These are phyloP conservation scores for Cheilosia vernalis DNA, from an alignment of 2,888 invertebrate genomes.

Conservation along the genomic window DNA sequence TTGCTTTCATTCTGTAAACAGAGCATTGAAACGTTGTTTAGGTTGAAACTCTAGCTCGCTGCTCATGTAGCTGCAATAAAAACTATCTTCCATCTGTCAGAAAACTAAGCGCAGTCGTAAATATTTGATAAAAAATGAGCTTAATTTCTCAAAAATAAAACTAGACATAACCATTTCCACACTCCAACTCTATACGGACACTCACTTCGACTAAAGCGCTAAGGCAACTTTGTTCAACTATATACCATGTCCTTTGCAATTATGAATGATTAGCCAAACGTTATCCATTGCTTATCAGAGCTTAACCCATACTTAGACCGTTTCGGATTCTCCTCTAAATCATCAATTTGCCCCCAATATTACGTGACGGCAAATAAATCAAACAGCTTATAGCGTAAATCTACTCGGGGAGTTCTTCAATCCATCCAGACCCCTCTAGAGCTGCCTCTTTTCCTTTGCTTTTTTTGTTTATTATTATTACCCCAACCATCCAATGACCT, in stretches of 20 bases:
- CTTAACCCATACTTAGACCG: not conserved
- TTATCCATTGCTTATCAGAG: not conserved
- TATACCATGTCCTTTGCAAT: not conserved
- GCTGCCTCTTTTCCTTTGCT: not conserved
- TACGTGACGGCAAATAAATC: not conserved
- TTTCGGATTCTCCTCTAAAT: not conserved
- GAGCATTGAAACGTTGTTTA: too few relatives aligned
- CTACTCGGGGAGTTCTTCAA: slow-evolving; percentile 9
- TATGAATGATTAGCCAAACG: not conserved
- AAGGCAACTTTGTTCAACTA: too few relatives aligned
- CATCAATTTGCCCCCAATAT: not conserved
- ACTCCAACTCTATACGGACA: too few relatives aligned
- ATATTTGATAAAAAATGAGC: too few relatives aligned
- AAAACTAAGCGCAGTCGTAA: too few relatives aligned
- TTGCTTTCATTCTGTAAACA: too few relatives aligned
- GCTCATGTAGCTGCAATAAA: too few relatives aligned
- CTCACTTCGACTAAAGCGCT: too few relatives aligned
- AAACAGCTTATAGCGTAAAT: not conserved
- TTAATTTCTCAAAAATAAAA: too few relatives aligned
- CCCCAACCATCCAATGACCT: slow-evolving; percentile 47
- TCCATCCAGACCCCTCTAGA: not conserved
- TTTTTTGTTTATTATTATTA: slow-evolving; percentile 13
- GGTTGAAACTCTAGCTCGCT: too few relatives aligned
- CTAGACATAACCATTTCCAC: too few relatives aligned
- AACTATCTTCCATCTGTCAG: too few relatives aligned